Conservation (phyloP, 2,888 invertebrate species). For the Pseudococcus jackbeardsleyi region DNA sequence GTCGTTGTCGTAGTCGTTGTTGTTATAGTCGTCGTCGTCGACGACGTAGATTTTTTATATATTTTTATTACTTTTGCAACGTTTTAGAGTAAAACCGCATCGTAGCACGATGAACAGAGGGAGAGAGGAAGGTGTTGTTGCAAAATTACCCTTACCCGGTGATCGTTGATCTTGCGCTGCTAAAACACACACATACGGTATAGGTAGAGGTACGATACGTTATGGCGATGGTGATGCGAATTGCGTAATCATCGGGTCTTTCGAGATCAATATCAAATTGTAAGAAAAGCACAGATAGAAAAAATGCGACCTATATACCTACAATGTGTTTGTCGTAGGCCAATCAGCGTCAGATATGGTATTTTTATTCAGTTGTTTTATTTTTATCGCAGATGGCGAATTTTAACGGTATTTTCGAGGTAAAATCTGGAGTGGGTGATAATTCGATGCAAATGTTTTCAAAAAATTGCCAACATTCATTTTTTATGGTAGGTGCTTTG, state of each 20-base stretch:
- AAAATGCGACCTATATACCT: slow-evolving; percentile 25
- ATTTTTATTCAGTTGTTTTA: background rate
- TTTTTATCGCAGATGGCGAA: too few relatives aligned
- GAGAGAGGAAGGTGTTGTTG: background rate
- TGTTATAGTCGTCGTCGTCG: background rate
- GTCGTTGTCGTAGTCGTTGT: background rate
- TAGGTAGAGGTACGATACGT: background rate
- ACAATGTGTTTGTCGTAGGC: background rate
- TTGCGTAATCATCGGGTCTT: slow-evolving; percentile 24
- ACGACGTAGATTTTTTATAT: background rate
- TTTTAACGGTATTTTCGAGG: too few relatives aligned
- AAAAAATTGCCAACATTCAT: too few relatives aligned
- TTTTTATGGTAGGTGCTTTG: too few relatives aligned
- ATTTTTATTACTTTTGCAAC: slow-evolving; percentile 51
- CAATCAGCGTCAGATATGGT: background rate
- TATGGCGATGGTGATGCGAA: background rate
- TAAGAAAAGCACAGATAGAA: background rate
- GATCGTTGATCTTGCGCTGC: slow-evolving; percentile 50
- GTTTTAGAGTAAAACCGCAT: background rate
- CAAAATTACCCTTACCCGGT: slow-evolving; percentile 20
- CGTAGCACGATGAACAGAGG: background rate
- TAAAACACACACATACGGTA: background rate
- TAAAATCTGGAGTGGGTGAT: too few relatives aligned
- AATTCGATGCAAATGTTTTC: too few relatives aligned
- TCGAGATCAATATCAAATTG: slow-evolving; percentile 53